Base-by-base conservation (phyloP, 2,797 vertebrate genomes). In the Poecile montanus region DNA sequence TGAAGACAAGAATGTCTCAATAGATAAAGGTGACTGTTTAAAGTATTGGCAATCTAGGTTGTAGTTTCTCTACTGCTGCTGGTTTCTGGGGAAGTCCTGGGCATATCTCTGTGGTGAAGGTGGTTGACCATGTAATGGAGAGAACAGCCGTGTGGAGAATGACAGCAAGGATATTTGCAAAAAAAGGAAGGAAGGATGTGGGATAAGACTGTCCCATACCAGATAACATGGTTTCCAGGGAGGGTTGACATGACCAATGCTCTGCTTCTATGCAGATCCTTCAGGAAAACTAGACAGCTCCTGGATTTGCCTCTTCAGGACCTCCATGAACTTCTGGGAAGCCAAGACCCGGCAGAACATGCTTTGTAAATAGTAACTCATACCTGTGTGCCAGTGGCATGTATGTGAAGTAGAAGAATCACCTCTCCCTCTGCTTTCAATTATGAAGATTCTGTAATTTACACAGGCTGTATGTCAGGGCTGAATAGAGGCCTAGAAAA, bases 361-460 rank as follows among this genome's bases (percentile, higher is more conserved):
- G 2, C 13, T 75, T 58, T 75, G 10, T 5, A 40, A 2, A 57
- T 44, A 22, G 16, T 47, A 34, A n/a, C 50, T 65, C 4, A 6
- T 34, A 14, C 17, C 29, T 83, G 51, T 48, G 48, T 85, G 54
- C 16, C 26, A 48, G 14, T 75, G 58, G 82, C 42, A 57, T 13
- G 6, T 50, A 58, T 76, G 15, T 17, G 23, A 93, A 92, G 30
- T 53, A 58, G 44, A 86, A 95, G 79, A 88, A 61, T 10, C 9
- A 38, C 16, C 21, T 36, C 22, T 42, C 9, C 5, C 5, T 20
- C 7, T 7, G 3, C 54, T 91, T 91, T 77, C 8, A 42, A 12
- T 93, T 91, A 87, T 48, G 48, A 93, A 83, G 78, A 75, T 72
- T 67, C 70, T 89, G 10, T 88, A 67, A 85, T 80, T 95, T 94